Conservation (phyloP, 2,113 vertebrate genomes). For the Rhagologus leucostigma region DNA sequence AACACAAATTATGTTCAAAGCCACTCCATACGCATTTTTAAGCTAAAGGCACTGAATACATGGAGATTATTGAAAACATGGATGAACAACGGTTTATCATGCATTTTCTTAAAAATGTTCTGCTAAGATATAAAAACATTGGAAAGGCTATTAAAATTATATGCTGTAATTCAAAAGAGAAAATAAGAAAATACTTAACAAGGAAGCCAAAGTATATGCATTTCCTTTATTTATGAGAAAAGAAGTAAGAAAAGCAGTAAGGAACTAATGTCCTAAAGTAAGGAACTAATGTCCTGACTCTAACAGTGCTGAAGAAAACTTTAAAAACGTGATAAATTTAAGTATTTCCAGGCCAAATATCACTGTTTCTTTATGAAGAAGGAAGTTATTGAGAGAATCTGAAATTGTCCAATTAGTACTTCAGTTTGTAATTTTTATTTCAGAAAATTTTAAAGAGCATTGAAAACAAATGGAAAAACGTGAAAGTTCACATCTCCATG, state of each 20-base stretch:
- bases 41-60: background rate
- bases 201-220: background rate
- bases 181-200: background rate
- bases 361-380: background rate
- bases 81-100: background rate
- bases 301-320: background rate
- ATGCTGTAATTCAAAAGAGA: background rate
- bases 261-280: background rate
- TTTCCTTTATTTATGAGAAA: background rate
- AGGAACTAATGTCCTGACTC: background rate
- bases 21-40: background rate
- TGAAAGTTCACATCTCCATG: background rate
- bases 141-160: background rate
- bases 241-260: background rate
- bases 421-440: background rate
- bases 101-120: background rate
- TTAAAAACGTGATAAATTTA: background rate
- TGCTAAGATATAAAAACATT: background rate
- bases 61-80: background rate
- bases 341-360: background rate
- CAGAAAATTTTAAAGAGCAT: background rate
- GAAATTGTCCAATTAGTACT: background rate
- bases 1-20: background rate
- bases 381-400: background rate
- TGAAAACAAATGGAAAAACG: background rate